A percentile compares a stretch with the other conserved stretches of the same genome.
Conservation (phyloP, 1,140 invertebrate species). For the Physella acuta region DNA sequence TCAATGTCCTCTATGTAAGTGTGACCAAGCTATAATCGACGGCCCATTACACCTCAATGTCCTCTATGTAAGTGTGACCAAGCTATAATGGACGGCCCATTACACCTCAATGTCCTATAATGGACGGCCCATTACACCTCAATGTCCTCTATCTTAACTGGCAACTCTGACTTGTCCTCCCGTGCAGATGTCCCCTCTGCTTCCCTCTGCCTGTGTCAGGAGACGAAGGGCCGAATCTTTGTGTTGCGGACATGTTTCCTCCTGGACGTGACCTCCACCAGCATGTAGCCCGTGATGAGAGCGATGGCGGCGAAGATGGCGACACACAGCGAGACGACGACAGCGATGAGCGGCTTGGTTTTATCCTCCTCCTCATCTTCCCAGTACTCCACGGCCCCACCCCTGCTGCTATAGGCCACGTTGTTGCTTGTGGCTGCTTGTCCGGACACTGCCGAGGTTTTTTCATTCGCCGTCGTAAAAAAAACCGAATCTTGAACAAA, state of each 20-base stretch:
- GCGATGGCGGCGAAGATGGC: constrained; percentile 35
- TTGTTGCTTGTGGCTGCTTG: neutral
- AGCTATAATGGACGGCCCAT: too few species aligned
- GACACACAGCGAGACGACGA: constrained; percentile 33
- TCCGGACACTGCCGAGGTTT: neutral
- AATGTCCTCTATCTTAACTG: too few species aligned
- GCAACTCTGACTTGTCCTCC: too few species aligned
- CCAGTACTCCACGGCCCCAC: neutral
- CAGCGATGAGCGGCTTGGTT: constrained; percentile 31
- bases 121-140: too few species aligned
- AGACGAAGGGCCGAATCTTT: constrained; percentile 37
- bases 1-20: too few species aligned
- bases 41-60: too few species aligned
- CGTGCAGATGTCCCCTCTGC: too few species aligned
- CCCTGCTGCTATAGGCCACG: neutral
- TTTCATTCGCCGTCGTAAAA: neutral
- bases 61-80: too few species aligned
- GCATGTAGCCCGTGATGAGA: constrained; percentile 32
- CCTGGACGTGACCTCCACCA: constrained; percentile 29
- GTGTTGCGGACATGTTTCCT: constrained; percentile 34
- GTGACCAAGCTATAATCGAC: too few species aligned
- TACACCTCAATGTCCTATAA: too few species aligned
- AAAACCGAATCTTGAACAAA: neutral
- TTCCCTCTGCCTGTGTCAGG: constrained; percentile 26
- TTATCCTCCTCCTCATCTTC: constrained; percentile 27